Evolutionary conservation across 2,888 invertebrate species (phyloP).

Genomic region (Yponomeuta sedellus): DNA sequence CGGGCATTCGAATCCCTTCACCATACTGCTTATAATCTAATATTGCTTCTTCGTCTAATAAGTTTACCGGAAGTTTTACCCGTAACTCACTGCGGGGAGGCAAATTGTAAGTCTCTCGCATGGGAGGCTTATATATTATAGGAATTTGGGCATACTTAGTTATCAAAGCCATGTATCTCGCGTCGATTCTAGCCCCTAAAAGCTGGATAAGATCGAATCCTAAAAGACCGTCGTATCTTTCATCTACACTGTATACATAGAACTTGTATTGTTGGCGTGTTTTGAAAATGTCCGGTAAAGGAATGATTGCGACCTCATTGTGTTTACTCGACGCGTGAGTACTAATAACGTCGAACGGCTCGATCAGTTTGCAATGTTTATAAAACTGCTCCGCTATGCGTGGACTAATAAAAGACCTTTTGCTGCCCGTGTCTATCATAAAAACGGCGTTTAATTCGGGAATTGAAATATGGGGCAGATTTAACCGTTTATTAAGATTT

Average conservation of each 20-base stretch:
- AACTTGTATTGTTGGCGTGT: not conserved
- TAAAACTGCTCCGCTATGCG: not conserved
- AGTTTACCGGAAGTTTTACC: slow-evolving; percentile 1
- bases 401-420: not conserved
- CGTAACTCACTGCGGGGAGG: not conserved
- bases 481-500: not conserved
- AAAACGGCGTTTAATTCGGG: not conserved
- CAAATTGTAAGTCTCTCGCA: not conserved
- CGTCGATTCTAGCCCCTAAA: not conserved
- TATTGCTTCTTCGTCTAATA: slow-evolving; percentile 2
- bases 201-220: not conserved
- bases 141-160: not conserved
- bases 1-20: not conserved
- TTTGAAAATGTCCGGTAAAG: not conserved
- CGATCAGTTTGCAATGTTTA: not conserved
- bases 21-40: not conserved
- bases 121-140: not conserved
- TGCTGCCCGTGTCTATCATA: slow-evolving; percentile 7
- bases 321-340: slow-evolving; percentile 10
- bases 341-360: slow-evolving; percentile 5
- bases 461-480: slow-evolving; percentile 6
- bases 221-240: slow-evolving; percentile 4
- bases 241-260: too few relatives aligned
- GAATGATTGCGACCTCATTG: not conserved
- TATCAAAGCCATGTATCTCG: not conserved